Evolutionary conservation across 2,797 vertebrate species (phyloP), one percentile per base, ranked within the genome.

Genomic region (Esox masquinongy): DNA sequence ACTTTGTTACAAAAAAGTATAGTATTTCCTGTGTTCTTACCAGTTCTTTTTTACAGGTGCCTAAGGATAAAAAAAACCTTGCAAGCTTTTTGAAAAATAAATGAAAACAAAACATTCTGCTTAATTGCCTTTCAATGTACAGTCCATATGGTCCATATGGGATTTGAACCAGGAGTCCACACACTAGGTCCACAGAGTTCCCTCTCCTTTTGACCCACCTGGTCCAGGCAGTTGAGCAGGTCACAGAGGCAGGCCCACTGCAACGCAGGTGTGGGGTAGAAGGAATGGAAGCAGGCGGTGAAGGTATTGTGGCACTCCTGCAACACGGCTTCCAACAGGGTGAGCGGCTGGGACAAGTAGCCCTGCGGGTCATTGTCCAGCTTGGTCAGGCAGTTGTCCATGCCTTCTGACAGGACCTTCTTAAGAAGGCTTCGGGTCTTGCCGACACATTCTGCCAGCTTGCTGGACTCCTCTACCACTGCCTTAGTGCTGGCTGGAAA

Each of bases 241-340:
- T 99, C 98, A 78, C 98, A 99, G 69, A 99, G 96, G 81, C 98
- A 99, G 4, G 98, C 97, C 98, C 98, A 99, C 86, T 99, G 98
- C 66, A 99, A 92, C 50, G 97, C 95, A 0, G 98, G 98, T 0
- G 98, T 99, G 14, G 98, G 98, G 85, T 98, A 99, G 92, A 99
- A 99, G 0, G 97, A 98, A 85, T 99, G 98, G 87, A 99, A 99
- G 88, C 98, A 99, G 84, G 97, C 97, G 5, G 98, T 99, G 86
- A 99, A 99, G 2, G 98, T 99, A 91, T 97, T 98, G 88, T 99
- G 98, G 81, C 97, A 99, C 82, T 99, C 98, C 85, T 99, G 97
- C 84, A 99, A 94, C 76, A 99, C 98, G 11, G 98, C 97, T 86
- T 99, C 98, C 26, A 99, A 90, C 73, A 99, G 94, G 39, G 96